phyloP scores from a whole-genome alignment of 2,797 vertebrate species.

The Euphonia xanthogaster region DNA sequence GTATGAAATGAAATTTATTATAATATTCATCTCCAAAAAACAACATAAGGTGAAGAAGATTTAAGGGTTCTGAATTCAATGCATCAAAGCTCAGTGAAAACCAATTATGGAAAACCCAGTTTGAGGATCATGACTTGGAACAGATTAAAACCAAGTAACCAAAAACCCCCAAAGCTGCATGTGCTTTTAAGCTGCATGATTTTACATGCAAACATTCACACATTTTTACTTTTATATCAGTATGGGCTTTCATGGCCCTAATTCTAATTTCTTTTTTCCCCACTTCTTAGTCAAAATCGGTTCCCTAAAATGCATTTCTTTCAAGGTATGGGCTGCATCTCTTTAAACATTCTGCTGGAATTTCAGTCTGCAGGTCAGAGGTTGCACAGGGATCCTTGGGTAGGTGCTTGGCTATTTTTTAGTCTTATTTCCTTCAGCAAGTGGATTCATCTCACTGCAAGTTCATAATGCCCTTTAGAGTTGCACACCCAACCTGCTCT shows the following conservation, averaged over 20 bases:
- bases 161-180: not conserved
- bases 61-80: not conserved
- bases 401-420: not conserved
- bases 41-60: not conserved
- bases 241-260: not conserved
- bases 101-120: not conserved
- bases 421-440: not conserved
- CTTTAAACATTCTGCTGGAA: not conserved
- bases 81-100: not conserved
- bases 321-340: not conserved
- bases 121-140: not conserved
- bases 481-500: not conserved
- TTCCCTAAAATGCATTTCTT: not conserved
- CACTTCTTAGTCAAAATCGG: not conserved
- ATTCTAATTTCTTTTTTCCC: not conserved
- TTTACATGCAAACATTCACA: not conserved
- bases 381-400: not conserved
- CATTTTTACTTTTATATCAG: not conserved
- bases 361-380: not conserved
- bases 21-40: not conserved
- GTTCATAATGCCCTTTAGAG: not conserved
- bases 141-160: not conserved
- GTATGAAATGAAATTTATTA: not conserved
- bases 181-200: not conserved
- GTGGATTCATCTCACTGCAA: not conserved